Conservation (phyloP, 2,113 vertebrate genomes). For the Regulus satrapa region DNA sequence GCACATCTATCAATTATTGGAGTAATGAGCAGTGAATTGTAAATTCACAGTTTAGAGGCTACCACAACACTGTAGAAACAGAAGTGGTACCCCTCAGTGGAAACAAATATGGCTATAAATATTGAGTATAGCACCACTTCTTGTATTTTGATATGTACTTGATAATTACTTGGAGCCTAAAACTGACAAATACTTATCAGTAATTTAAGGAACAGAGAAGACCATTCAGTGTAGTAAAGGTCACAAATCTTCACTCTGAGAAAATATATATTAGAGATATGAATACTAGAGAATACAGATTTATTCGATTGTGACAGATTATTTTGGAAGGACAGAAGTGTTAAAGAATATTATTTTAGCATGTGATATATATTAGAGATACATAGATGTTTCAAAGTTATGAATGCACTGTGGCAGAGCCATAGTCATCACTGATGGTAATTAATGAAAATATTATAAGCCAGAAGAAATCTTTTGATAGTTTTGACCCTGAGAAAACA, state of each 20-base stretch:
- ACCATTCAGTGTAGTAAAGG: background rate
- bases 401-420: background rate
- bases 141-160: background rate
- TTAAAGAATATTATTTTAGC: background rate
- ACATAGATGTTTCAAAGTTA: background rate
- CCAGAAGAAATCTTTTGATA: background rate
- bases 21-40: background rate
- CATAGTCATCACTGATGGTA: background rate
- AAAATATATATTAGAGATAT: background rate
- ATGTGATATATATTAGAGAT: background rate
- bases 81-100: background rate
- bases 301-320: background rate
- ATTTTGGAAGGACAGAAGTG: background rate
- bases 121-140: background rate
- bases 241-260: background rate
- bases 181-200: background rate
- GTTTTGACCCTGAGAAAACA: background rate
- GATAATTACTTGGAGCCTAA: background rate
- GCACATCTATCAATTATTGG: background rate
- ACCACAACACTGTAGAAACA: background rate
- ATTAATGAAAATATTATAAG: constrained; percentile 4
- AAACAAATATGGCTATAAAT: background rate
- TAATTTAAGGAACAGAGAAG: background rate
- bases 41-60: background rate
- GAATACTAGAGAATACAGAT: background rate